Evolutionary conservation across 2,888 invertebrate genomes (phyloP).

Genomic region (Hedya salicella): DNA sequence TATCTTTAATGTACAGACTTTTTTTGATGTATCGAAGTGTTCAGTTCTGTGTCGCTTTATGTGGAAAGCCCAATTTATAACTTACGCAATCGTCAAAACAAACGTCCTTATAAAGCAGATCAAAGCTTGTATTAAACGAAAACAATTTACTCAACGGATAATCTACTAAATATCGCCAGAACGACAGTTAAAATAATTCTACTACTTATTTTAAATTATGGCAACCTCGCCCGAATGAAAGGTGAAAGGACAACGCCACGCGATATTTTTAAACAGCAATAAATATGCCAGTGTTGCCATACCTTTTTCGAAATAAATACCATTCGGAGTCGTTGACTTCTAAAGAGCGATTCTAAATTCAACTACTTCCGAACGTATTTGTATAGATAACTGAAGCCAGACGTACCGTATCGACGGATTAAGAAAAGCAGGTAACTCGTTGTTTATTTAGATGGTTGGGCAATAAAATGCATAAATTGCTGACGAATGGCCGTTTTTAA

Average conservation of each 20-base stretch:
- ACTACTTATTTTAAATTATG: slow-evolving; percentile 37
- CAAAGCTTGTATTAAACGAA: neutral
- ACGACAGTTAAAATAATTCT: slow-evolving; percentile 12
- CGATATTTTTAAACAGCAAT: slow-evolving; percentile 47
- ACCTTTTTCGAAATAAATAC: slow-evolving; percentile 51
- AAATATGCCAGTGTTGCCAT: slow-evolving; percentile 53
- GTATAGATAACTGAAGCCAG: slow-evolving; percentile 23
- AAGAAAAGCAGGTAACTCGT: slow-evolving; percentile 13
- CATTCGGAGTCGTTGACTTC: slow-evolving; percentile 48
- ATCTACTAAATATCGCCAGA: neutral
- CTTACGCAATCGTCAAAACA: neutral
- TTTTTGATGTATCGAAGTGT: too few relatives aligned
- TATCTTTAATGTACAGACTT: too few relatives aligned
- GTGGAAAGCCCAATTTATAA: neutral
- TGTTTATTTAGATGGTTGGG: slow-evolving; percentile 21
- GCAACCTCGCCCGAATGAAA: slow-evolving; percentile 33
- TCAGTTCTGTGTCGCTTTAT: neutral
- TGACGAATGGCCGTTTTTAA: neutral
- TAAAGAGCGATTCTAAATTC: slow-evolving; percentile 43
- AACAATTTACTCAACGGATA: neutral
- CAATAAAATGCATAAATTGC: slow-evolving; percentile 20
- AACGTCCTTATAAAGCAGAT: neutral
- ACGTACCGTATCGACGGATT: neutral
- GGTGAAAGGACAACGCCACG: slow-evolving; percentile 41
- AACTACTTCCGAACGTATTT: slow-evolving; percentile 33